Percentiles rank a stretch among this genome's conserved stretches.
Conservation (phyloP, 2,113 vertebrate genomes). For the Eulemur rufifrons region DNA sequence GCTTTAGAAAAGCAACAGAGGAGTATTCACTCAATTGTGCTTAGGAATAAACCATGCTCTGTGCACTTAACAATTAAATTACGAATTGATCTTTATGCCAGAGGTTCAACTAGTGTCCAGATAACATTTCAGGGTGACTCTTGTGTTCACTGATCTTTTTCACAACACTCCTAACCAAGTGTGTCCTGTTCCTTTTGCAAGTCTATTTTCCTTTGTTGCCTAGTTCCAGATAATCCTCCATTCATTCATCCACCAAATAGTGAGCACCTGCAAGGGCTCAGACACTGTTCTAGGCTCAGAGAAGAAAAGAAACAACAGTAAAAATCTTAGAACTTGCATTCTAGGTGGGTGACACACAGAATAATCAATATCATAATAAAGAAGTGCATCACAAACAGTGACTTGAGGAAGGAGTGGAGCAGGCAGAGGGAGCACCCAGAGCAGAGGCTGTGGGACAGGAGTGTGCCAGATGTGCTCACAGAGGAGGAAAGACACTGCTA, state of each 20-base stretch:
- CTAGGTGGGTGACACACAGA: neutral
- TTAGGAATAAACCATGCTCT: neutral
- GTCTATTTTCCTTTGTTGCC: neutral
- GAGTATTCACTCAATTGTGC: neutral
- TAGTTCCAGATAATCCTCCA: neutral
- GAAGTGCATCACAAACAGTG: neutral
- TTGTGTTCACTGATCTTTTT: neutral
- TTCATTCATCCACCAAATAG: neutral
- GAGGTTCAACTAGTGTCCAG: neutral
- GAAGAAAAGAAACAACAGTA: neutral
- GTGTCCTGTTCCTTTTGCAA: neutral
- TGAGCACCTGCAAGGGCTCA: neutral
- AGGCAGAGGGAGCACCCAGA: neutral
- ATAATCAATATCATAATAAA: neutral
- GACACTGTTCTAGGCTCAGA: neutral
- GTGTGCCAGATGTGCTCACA: neutral
- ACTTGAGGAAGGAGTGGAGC: neutral
- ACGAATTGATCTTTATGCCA: neutral
- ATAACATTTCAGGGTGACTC: neutral
- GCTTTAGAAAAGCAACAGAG: neutral
- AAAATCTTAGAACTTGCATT: neutral
- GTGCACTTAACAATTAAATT: constrained; percentile 4
- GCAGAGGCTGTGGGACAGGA: neutral
- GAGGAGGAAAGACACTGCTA: neutral
- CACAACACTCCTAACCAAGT: neutral